Base-by-base conservation (phyloP, 2,888 invertebrate genomes). In the Eupithecia insigniata region DNA sequence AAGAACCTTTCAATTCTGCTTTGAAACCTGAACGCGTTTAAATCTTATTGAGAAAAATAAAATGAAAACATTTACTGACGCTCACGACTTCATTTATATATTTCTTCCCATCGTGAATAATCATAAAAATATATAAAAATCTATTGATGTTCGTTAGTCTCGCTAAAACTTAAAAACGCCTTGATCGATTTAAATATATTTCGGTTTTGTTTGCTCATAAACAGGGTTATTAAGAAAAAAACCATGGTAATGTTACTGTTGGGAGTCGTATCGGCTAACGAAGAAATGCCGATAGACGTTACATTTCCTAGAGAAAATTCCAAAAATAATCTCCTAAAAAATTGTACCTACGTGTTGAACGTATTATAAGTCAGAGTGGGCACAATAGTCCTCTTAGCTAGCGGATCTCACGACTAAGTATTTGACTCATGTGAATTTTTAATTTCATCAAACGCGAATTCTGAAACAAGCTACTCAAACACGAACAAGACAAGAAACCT, bases 381-480 rank as follows among this genome's bases (percentile, higher is more conserved):
- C 14, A 14, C 34, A 36, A 36, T 12, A 36, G 39, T 3, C 39
- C 39, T 18, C 46, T 46, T n/a, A 46, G 46, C 46, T n/a, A 46
- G 46, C 46, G 55, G 26, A 55, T 55, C 22, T 55, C 12, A 55
- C 14, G 4, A 55, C 14, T 14, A 26, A 55, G 26, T 26, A 55
- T 12, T 26, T 51, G n/a, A 55, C 12, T 22, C 4, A 2, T 60
- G 30, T 60, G 60, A 28, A 30, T 18, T 10, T 58, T 60, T 12
- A 60, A 30, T 60, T 28, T 18, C 60, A 1, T 30, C 18, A 60
- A 18, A 4, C 28, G 60, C 18, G 67, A 68, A 68, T 61, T 73
- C 65, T 60, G 61, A 72, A 70, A 68, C 66, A 71, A 67, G 66
- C 30, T 16, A 51, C 60, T 71, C 67, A 28, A 69, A 75, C 69